phyloP scores from a whole-genome alignment of 1,140 invertebrate genomes.

The Carcinoscorpius rotundicauda region DNA sequence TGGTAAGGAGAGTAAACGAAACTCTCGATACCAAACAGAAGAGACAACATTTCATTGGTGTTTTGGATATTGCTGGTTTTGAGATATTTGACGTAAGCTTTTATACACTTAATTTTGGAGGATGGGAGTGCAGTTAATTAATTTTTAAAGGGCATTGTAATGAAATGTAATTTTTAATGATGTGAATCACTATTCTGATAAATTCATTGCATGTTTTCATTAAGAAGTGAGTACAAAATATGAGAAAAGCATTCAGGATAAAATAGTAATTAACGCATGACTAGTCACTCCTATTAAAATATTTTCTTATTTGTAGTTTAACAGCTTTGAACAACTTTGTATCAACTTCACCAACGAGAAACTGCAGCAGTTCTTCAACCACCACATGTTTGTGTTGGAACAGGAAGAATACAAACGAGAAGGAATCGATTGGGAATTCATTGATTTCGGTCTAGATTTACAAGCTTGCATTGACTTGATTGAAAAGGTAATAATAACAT shows the following conservation, averaged over 20 bases:
- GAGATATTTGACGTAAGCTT: constrained; percentile 48
- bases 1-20: constrained; percentile 45
- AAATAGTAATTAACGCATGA: too few relatives aligned
- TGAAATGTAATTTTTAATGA: too few relatives aligned
- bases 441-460: constrained; percentile 46
- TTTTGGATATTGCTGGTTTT: constrained; percentile 52
- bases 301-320: constrained; percentile 27
- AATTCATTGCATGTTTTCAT: too few relatives aligned
- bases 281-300: too few relatives aligned
- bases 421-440: constrained; percentile 45
- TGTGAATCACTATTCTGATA: too few relatives aligned
- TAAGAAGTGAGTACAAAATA: too few relatives aligned
- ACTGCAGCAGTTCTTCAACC: constrained; percentile 52
- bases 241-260: too few relatives aligned
- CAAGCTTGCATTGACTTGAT: constrained; percentile 94
- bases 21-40: constrained; percentile 46
- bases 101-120: too few relatives aligned
- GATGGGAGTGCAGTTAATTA: too few relatives aligned
- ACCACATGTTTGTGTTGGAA: constrained; percentile 47
- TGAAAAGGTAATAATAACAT: constrained; percentile 69
- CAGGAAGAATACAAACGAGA: constrained; percentile 44
- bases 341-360: constrained; percentile 61
- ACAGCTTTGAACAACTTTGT: constrained; percentile 59
- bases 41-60: constrained; percentile 47
- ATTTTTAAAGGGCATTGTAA: too few relatives aligned